A percentile compares a stretch with the other conserved stretches of the same genome.
These are phyloP conservation scores for Corythornis cristatus DNA, from an alignment of 2,113 vertebrate species.

Conservation along the genomic window DNA sequence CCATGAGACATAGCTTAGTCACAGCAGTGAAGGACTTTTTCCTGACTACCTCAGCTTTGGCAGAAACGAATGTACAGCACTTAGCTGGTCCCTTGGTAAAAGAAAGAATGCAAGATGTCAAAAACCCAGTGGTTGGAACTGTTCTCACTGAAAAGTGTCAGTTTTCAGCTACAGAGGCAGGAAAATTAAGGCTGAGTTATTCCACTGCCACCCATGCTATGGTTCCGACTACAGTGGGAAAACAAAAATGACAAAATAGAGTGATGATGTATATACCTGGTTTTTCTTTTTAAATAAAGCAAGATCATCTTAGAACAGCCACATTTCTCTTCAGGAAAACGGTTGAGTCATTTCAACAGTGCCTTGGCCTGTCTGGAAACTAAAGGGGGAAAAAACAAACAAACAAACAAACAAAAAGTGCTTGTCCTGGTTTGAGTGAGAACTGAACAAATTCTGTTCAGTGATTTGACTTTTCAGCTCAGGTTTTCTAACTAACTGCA, in stretches of 20 bases:
- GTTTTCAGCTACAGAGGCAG: background rate
- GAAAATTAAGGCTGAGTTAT: background rate
- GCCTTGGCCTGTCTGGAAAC: background rate
- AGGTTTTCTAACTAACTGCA: too few relatives aligned
- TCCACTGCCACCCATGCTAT: background rate
- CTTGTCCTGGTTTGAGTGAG: too few relatives aligned
- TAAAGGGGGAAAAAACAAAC: fast-evolving
- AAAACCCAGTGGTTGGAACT: background rate
- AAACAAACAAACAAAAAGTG: too few relatives aligned
- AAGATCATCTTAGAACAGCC: background rate
- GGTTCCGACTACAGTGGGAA: background rate
- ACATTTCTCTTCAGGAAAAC: background rate
- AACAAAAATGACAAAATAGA: background rate
- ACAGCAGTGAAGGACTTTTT: background rate
- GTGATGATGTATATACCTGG: background rate
- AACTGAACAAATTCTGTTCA: too few relatives aligned
- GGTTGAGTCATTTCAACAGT: background rate
- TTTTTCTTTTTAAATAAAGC: background rate
- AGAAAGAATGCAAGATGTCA: background rate
- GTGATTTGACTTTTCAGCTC: too few relatives aligned
- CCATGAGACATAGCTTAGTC: background rate
- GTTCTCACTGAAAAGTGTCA: background rate
- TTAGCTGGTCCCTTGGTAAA: background rate
- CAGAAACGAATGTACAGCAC: background rate
- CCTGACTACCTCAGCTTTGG: background rate